phyloP scores from a whole-genome alignment of 2,113 vertebrate genomes.

The Tychaedon coryphoeus region DNA sequence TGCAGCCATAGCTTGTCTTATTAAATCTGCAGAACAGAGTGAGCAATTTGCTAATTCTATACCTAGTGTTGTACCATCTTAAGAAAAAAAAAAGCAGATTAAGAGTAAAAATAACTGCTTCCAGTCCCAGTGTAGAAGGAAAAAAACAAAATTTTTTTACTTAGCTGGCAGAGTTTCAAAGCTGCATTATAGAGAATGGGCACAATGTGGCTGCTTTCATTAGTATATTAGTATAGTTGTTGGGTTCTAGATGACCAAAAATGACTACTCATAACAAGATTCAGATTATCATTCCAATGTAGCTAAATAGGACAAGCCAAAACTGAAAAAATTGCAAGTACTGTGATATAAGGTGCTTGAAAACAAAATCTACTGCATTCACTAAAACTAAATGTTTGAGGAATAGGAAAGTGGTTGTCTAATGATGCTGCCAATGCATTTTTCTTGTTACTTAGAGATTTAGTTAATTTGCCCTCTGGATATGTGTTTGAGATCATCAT shows the following conservation, averaged over 20 bases:
- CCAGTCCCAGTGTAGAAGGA: neutral
- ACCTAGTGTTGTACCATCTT: neutral
- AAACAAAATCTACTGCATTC: neutral
- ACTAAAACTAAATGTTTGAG: neutral
- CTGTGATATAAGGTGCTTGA: neutral
- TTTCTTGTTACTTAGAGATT: neutral
- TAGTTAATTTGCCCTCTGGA: neutral
- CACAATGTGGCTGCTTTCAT: neutral
- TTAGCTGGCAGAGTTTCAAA: neutral
- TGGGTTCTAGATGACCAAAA: neutral
- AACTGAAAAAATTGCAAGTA: neutral
- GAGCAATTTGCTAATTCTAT: neutral
- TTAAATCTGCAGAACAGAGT: neutral
- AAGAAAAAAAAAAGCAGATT: neutral
- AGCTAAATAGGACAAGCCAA: neutral
- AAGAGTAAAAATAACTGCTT: neutral
- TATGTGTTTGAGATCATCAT: neutral
- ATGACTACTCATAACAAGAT: neutral
- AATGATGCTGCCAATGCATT: neutral
- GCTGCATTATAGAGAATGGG: neutral
- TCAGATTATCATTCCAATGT: neutral
- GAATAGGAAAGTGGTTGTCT: neutral
- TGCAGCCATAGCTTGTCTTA: neutral
- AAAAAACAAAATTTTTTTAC: neutral
- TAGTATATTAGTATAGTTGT: neutral